phyloP scores from a whole-genome alignment of 64 coral and sea anemone genomes.

The Astreopora myriophthalma region DNA sequence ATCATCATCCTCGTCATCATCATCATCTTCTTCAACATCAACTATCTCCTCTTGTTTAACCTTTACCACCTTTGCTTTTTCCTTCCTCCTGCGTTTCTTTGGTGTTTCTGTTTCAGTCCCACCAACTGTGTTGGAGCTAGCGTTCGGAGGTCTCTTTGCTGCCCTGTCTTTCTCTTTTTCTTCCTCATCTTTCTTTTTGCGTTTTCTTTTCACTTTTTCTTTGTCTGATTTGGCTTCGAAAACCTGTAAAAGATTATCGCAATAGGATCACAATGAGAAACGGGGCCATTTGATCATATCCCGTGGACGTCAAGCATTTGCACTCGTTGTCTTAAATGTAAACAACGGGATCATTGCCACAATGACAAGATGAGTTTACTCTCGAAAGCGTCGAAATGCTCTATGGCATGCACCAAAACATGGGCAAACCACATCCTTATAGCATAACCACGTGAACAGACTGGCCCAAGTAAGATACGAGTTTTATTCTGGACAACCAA shows the following conservation, averaged over 20 bases:
- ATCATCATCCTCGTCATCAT: conserved; percentile 81
- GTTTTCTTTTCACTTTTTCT: conserved; percentile 78
- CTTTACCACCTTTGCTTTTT: conserved; percentile 39
- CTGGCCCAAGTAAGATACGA: no score
- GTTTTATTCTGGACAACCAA: no score
- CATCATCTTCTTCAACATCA: conserved; percentile 76
- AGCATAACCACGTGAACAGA: no score
- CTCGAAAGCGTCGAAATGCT: no score
- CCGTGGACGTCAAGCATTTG: no score
- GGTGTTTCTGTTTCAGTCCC: not conserved
- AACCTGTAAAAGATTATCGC: conserved; percentile 18
- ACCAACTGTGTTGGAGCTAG: not conserved
- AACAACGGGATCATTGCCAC: no score
- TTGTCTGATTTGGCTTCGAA: conserved; percentile 69
- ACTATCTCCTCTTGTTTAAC: conserved; percentile 73
- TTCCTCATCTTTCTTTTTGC: conserved; percentile 83
- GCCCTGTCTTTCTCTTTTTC: conserved; percentile 57
- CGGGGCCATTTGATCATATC: no score
- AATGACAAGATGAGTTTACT: no score
- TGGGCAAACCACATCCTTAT: no score
- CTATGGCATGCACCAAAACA: no score
- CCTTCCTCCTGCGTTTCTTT: conserved; percentile 66
- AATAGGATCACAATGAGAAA: not conserved
- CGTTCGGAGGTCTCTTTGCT: conserved; percentile 12
- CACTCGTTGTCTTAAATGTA: no score